phyloP scores from a whole-genome alignment of 2,113 vertebrate species.

The Uropsilus gracilis region DNA sequence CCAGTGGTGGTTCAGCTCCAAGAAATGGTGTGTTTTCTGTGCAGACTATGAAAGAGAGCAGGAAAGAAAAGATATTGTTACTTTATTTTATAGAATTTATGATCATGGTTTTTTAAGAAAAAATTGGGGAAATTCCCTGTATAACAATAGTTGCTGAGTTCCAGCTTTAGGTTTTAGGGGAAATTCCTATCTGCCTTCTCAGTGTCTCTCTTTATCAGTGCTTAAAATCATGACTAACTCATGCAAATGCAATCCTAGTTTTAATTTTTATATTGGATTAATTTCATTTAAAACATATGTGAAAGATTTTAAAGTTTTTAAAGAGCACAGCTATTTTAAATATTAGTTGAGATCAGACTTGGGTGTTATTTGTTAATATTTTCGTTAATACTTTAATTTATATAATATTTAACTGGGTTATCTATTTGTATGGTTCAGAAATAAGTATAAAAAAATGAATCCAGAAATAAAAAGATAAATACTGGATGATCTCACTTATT shows the following conservation, averaged over 20 bases:
- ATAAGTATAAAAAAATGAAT: neutral
- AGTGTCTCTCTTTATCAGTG: too few relatives aligned
- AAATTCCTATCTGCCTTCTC: neutral
- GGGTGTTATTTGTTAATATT: neutral
- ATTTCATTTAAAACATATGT: slow-evolving; percentile 4
- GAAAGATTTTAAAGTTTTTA: neutral
- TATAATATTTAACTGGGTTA: neutral
- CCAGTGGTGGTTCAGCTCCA: neutral
- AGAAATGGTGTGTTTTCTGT: neutral
- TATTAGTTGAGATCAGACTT: neutral
- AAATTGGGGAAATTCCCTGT: neutral
- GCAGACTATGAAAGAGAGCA: neutral
- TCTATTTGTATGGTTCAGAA: neutral
- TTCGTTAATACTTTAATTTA: slow-evolving; percentile 46
- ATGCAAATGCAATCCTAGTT: neutral
- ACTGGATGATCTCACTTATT: too few relatives aligned
- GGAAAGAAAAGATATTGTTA: neutral
- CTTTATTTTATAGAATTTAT: neutral
- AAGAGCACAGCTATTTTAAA: neutral
- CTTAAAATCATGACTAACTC: neutral
- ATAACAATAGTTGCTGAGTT: neutral
- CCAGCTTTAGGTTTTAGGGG: too few relatives aligned
- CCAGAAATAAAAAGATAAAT: too few relatives aligned
- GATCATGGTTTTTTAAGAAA: neutral
- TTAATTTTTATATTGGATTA: slow-evolving; percentile 46